Base-by-base conservation (phyloP, 2,888 invertebrate genomes). In the Lepidocyrtoides sp. region DNA sequence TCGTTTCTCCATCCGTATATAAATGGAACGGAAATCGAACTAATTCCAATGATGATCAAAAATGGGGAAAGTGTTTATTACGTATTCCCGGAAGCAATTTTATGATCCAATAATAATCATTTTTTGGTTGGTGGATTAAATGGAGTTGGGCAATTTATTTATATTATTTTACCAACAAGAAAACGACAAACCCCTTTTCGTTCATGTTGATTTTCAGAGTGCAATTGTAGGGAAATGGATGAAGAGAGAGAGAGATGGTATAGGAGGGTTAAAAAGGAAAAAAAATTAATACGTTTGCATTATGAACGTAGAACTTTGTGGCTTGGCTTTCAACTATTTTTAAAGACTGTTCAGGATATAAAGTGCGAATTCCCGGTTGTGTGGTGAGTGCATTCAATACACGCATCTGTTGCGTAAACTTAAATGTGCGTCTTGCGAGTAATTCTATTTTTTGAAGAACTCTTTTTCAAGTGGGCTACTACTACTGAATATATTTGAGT, bases 1-100 rank as follows among this genome's bases (percentile, higher is more conserved):
- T 4, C 41, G 10, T 41, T 10, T 41, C 10, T 41, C 10, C 10
- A n/a, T 2, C 5, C 72, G 12, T 32, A 77, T 72, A 48, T 36
- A 81, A 85, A 85, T 60, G 26, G 32, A 32, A 77, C 75, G 75
- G 86, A 79, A 87, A 82, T 79, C 51, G 84, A 82, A 82, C 44
- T 48, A 79, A 69, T 69, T 69, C 66, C 4, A 17, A 75, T 75
- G 26, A 75, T 75, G n/a, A 48, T 72, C 14, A 41, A 12, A 20
- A 20, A 10, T 14, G 69, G 77, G 77, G 23, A 69, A 87, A 79
- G 79, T 87, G 79, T 82, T 85, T 85, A 69, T 66, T 89, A 48
- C 23, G 29, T 69, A 90, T 91, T 91, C 91, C 91, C 91, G 91
- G 91, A 91, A 91, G 91, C 77, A 91, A 91, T 91, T 91, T 91